A percentile compares a stretch with the other conserved stretches of the same genome.
Evolutionary conservation across 2,888 invertebrate genomes (phyloP).

Genomic region (Lasioglossum marginatum): DNA sequence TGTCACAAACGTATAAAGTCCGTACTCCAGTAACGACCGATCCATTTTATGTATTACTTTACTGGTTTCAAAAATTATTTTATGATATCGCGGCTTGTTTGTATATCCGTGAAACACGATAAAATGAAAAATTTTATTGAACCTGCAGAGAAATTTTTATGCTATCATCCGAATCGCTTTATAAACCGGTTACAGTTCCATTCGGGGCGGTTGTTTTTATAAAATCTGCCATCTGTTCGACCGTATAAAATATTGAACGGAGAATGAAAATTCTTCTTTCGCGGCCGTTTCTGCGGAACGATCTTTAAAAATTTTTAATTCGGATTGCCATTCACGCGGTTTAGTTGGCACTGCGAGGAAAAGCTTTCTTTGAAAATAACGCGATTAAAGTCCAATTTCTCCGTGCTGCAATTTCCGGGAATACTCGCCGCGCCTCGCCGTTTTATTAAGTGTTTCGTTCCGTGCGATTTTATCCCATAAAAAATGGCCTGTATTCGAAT

Average conservation of each 20-base stretch:
- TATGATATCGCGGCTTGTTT: neutral
- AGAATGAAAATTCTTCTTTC: neutral
- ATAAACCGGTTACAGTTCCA: neutral
- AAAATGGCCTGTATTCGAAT: neutral
- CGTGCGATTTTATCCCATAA: neutral
- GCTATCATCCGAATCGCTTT: neutral
- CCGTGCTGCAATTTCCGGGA: neutral
- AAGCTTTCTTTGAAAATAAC: neutral
- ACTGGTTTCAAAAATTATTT: neutral
- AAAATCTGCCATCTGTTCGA: neutral
- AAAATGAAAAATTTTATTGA: neutral
- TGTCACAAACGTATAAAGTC: neutral
- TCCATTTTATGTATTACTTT: neutral
- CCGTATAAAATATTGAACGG: neutral
- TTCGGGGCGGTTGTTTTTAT: neutral
- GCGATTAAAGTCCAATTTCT: neutral
- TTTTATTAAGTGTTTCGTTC: conserved; percentile 18
- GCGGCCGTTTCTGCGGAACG: neutral
- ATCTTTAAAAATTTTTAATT: neutral
- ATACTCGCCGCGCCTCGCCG: neutral
- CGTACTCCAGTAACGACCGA: neutral
- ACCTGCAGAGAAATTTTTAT: neutral
- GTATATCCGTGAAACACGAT: neutral
- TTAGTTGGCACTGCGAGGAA: neutral
- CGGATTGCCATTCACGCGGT: neutral